Evolutionary conservation across 2,113 vertebrate genomes (phyloP), one percentile per base, ranked within the genome.

Genomic region (Oreotrochilus melanogaster): DNA sequence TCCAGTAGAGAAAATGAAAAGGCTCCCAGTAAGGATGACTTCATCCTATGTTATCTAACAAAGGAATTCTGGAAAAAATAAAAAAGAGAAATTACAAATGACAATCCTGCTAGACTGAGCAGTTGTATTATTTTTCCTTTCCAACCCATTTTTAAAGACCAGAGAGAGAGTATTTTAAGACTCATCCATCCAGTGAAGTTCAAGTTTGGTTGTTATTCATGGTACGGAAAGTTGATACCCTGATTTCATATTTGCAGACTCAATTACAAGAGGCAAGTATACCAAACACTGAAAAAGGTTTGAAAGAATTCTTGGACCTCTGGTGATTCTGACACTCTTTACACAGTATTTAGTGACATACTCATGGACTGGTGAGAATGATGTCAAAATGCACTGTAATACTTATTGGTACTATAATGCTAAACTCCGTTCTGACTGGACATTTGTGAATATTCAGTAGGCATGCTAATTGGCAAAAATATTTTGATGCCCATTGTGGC

Each of bases 361-460:
- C 45, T 56, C 72, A 75, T 45, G 53, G 35, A 42, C 42, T 43
- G 18, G 30, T 64, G 43, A 60, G 23, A 84, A 35, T 83, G 45
- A 87, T 53, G 39, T 65, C 39, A 65, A 51, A 86, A 86, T n/a
- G 31, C 10, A 50, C 21, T 66, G 17, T 66, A 60, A 78, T 35
- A 2, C 37, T 82, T 84, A 86, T 88, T 78, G 54, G 27, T 67
- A 25, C 24, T 88, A 22, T 69, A 72, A 47, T 64, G 80, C 35
- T 80, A 72, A 92, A 35, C 23, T 67, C 22, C 65, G 14, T 56
- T 94, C 70, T 89, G 53, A 31, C 33, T 89, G 33, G 17, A 23
- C 89, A 87, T 94, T 92, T 91, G 48, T 57, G 76, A 84, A 30
- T 72, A 70, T 69, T 89, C 51, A 74, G 16, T 18, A 80, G 64